A percentile compares a stretch with the other conserved stretches of the same genome.
Evolutionary conservation across 2,797 vertebrate species (phyloP).

Genomic region (Arrhamphus sclerolepis): DNA sequence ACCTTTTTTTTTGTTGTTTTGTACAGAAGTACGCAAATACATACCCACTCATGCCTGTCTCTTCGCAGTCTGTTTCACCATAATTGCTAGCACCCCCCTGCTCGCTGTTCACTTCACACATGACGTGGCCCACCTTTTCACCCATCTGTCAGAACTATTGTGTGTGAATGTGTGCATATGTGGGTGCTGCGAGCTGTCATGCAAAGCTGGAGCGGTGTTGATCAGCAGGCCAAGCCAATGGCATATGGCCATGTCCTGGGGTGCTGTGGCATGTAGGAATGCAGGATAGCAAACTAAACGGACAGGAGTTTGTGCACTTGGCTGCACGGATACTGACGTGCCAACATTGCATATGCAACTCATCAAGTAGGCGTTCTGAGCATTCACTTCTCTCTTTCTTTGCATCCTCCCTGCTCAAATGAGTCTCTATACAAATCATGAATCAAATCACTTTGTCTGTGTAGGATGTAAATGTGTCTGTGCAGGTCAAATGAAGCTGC

Average conservation of each 20-base stretch:
- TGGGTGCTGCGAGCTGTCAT: slow-evolving; percentile 73
- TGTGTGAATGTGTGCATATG: slow-evolving; percentile 42
- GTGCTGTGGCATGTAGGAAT: slow-evolving; percentile 70
- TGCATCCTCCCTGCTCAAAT: slow-evolving; percentile 19
- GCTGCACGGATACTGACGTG: slow-evolving; percentile 50
- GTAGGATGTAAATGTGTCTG: slow-evolving; percentile 9
- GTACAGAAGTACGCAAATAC: slow-evolving; percentile 11
- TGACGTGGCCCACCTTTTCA: slow-evolving; percentile 80
- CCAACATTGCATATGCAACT: slow-evolving; percentile 68
- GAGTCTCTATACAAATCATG: slow-evolving; percentile 14
- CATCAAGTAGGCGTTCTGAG: slow-evolving; percentile 66
- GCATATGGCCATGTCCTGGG: slow-evolving; percentile 82
- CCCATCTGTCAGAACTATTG: slow-evolving; percentile 78
- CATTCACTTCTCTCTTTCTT: slow-evolving; percentile 30
- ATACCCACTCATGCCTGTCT: slow-evolving; percentile 43
- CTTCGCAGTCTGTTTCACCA: slow-evolving; percentile 71
- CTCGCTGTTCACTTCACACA: slow-evolving; percentile 78
- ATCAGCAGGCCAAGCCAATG: slow-evolving; percentile 76
- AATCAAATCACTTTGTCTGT: slow-evolving; percentile 34
- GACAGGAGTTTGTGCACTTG: slow-evolving; percentile 62
- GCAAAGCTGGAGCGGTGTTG: slow-evolving; percentile 68
- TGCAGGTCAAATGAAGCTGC: neutral
- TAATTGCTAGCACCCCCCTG: slow-evolving; percentile 63
- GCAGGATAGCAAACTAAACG: slow-evolving; percentile 63
- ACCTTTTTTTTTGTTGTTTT: slow-evolving; percentile 14